Conservation (phyloP, 2,113 vertebrate genomes). For the Cottus gobio region DNA sequence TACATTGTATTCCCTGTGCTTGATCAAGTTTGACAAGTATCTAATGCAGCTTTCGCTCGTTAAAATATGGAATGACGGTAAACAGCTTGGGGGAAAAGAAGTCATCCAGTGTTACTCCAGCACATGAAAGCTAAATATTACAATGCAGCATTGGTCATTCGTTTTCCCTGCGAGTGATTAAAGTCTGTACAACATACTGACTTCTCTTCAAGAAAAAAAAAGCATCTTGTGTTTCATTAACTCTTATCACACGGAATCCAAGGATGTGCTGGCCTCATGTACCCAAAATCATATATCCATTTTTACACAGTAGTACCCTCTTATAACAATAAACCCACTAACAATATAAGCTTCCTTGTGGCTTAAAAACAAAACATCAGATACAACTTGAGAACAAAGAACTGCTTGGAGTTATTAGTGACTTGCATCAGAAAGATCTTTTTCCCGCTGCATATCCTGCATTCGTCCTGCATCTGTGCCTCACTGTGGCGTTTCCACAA, state of each 20-base stretch:
- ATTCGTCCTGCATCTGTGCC: constrained; percentile 29
- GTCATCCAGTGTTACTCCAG: constrained; percentile 73
- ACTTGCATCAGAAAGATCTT: constrained; percentile 34
- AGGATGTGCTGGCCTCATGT: constrained; percentile 16
- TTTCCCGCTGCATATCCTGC: constrained; percentile 11
- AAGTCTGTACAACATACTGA: constrained; percentile 28
- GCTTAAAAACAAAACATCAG: constrained; percentile 31
- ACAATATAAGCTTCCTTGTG: constrained; percentile 15
- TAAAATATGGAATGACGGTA: constrained; percentile 52
- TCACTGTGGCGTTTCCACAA: constrained; percentile 18
- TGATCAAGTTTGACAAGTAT: constrained; percentile 47
- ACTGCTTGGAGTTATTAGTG: constrained; percentile 34
- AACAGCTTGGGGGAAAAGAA: constrained; percentile 44
- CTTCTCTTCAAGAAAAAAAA: constrained; percentile 30
- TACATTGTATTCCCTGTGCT: constrained; percentile 66
- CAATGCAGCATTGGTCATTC: constrained; percentile 62
- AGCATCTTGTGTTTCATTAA: constrained; percentile 32
- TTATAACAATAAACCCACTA: constrained; percentile 7
- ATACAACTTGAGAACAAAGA: constrained; percentile 10
- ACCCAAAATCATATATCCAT: constrained; percentile 10
- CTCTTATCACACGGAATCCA: constrained; percentile 24
- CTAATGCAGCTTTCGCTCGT: constrained; percentile 55
- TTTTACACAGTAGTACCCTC: constrained; percentile 5
- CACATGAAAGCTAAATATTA: constrained; percentile 53
- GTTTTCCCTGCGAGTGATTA: constrained; percentile 58